Percentiles rank a stretch among this genome's conserved stretches.
Evolutionary conservation across 1,140 invertebrate genomes (phyloP).

Genomic region (Laupala kohalensis): DNA sequence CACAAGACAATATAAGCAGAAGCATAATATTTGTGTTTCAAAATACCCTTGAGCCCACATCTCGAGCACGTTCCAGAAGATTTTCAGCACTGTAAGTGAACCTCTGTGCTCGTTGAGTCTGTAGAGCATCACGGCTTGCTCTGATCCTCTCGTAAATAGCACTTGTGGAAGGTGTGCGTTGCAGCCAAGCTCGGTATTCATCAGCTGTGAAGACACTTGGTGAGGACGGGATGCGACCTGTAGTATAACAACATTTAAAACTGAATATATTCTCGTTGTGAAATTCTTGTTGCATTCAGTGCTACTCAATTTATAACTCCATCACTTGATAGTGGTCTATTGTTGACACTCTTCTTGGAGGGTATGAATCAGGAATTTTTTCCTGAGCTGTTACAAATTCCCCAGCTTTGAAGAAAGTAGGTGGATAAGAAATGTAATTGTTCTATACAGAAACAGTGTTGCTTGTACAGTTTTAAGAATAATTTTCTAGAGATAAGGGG

Average conservation of each 20-base stretch:
- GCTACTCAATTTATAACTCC: neutral
- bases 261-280: neutral
- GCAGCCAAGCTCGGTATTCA: slow-evolving; percentile 80
- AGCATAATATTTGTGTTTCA: neutral
- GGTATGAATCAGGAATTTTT: too few species aligned
- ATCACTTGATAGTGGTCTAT: neutral
- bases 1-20: neutral
- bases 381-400: too few species aligned
- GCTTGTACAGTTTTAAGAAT: too few species aligned
- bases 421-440: too few species aligned
- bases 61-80: slow-evolving; percentile 32
- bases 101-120: slow-evolving; percentile 49
- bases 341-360: neutral
- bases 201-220: slow-evolving; percentile 75
- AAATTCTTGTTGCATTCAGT: neutral
- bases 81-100: slow-evolving; percentile 75
- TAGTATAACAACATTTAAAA: neutral
- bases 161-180: slow-evolving; percentile 77
- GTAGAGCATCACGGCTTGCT: slow-evolving; percentile 48
- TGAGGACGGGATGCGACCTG: slow-evolving; percentile 47
- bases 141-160: slow-evolving; percentile 82
- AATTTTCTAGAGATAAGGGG: too few species aligned
- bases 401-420: too few species aligned
- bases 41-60: slow-evolving; percentile 24
- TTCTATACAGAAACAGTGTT: too few species aligned